These are phyloP conservation scores for Baronia brevicornis DNA, from an alignment of 2,888 invertebrate genomes.

Conservation along the genomic window DNA sequence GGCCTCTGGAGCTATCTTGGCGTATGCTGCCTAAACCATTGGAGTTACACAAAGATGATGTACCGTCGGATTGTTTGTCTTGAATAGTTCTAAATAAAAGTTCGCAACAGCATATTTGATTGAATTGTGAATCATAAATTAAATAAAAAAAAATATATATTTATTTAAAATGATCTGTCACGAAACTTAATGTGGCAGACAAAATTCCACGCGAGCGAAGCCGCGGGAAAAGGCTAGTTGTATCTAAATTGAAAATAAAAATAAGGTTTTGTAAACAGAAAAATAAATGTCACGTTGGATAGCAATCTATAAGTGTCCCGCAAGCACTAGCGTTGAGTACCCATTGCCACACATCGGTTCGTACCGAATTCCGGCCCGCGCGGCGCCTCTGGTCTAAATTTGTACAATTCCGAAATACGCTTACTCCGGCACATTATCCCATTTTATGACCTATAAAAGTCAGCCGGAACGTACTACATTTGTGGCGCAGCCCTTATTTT, in stretches of 20 bases:
- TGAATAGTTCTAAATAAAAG: too few species aligned
- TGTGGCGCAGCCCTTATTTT: slow-evolving; percentile 67
- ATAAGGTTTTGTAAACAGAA: background rate
- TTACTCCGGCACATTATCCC: slow-evolving; percentile 70
- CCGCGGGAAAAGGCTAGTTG: background rate
- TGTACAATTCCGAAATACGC: slow-evolving; percentile 71
- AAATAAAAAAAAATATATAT: too few species aligned
- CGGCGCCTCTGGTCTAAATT: slow-evolving; percentile 65
- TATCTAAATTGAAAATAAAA: background rate
- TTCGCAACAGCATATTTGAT: too few species aligned
- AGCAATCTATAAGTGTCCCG: slow-evolving; percentile 29
- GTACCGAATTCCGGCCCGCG: slow-evolving; percentile 42
- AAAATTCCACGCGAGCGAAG: too few species aligned
- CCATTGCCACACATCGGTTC: slow-evolving; percentile 50
- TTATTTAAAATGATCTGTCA: too few species aligned
- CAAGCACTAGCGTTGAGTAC: slow-evolving; percentile 27
- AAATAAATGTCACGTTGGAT: too few species aligned
- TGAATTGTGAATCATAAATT: too few species aligned
- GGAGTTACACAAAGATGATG: too few species aligned
- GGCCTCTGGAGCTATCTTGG: too few species aligned
- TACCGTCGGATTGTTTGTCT: too few species aligned
- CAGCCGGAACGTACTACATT: slow-evolving; percentile 66
- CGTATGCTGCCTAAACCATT: too few species aligned
- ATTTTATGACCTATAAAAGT: slow-evolving; percentile 74
- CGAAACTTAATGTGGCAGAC: too few species aligned